Conservation (phyloP, 2,888 invertebrate species). For the Thymelicus sylvestris region DNA sequence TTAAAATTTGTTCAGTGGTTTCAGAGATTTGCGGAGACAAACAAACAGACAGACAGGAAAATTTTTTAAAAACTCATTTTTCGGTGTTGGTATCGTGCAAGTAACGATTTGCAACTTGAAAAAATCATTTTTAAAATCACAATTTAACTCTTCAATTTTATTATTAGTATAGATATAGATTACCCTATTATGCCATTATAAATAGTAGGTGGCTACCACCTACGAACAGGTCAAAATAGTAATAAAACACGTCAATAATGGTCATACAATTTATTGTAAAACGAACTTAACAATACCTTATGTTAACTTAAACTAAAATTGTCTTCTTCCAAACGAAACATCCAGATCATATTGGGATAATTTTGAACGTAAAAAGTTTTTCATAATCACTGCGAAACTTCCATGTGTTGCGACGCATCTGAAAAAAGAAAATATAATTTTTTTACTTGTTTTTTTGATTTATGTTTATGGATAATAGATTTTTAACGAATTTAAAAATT, state of each 20-base stretch:
- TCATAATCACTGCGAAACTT: conserved; percentile 56
- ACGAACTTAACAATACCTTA: conserved; percentile 21
- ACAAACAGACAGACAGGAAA: no score
- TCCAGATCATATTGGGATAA: not conserved
- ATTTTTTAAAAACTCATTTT: no score
- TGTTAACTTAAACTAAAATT: conserved; percentile 18
- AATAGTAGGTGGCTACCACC: not conserved
- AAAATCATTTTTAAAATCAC: no score
- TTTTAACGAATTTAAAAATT: no score
- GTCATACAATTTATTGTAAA: conserved; percentile 14
- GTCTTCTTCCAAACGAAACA: conserved; percentile 18
- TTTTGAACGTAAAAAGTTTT: not conserved
- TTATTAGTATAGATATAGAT: no score
- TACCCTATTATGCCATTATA: no score
- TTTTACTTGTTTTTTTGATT: not conserved
- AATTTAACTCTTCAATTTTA: no score
- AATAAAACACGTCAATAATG: not conserved
- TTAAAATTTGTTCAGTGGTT: no score
- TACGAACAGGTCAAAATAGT: not conserved
- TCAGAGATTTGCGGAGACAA: no score
- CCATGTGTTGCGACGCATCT: conserved; percentile 67
- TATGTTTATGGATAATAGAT: no score
- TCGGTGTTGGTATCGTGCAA: no score
- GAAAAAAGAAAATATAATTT: conserved; percentile 44
- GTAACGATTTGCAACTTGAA: no score